Percentiles rank a stretch among this genome's conserved stretches.
These are phyloP conservation scores for Hypomesus transpacificus DNA, from an alignment of 2,113 vertebrate genomes.

Conservation along the genomic window DNA sequence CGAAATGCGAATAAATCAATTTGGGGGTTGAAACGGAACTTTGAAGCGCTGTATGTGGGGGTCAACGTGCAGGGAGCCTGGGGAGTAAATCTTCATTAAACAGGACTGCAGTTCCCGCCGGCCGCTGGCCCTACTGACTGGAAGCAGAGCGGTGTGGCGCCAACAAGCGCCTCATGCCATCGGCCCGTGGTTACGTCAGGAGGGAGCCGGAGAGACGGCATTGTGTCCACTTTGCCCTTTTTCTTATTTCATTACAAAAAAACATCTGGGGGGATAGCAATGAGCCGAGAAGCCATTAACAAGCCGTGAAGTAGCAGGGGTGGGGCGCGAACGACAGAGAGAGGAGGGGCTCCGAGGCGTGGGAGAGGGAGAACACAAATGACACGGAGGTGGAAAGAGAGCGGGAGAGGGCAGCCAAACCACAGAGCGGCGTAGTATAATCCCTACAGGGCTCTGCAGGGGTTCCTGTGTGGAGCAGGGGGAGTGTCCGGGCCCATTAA, in stretches of 20 bases:
- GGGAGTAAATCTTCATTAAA: neutral
- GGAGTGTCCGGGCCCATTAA: conserved; percentile 70
- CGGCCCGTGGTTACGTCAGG: conserved; percentile 26
- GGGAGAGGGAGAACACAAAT: neutral
- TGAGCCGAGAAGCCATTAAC: conserved; percentile 68
- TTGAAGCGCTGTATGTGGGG: neutral
- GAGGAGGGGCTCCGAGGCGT: conserved; percentile 25
- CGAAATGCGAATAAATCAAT: conserved; percentile 60
- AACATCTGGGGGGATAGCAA: conserved; percentile 68
- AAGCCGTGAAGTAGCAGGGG: conserved; percentile 37
- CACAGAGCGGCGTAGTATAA: conserved; percentile 66
- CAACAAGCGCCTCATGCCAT: conserved; percentile 40
- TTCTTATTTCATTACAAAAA: conserved; percentile 62
- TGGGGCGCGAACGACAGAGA: conserved; percentile 34
- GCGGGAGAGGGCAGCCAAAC: conserved; percentile 64
- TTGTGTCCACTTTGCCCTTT: conserved; percentile 55
- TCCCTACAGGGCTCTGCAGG: conserved; percentile 74
- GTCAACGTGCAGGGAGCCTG: neutral
- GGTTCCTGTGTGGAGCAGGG: conserved; percentile 59
- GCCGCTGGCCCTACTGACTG: neutral
- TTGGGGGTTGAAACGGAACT: neutral
- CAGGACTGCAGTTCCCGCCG: too few relatives aligned
- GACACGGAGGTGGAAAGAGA: conserved; percentile 29
- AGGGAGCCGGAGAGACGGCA: conserved; percentile 21
- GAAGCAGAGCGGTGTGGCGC: conserved; percentile 29